phyloP scores from a whole-genome alignment of 1,140 invertebrate species.

The Steinernema feltiae region DNA sequence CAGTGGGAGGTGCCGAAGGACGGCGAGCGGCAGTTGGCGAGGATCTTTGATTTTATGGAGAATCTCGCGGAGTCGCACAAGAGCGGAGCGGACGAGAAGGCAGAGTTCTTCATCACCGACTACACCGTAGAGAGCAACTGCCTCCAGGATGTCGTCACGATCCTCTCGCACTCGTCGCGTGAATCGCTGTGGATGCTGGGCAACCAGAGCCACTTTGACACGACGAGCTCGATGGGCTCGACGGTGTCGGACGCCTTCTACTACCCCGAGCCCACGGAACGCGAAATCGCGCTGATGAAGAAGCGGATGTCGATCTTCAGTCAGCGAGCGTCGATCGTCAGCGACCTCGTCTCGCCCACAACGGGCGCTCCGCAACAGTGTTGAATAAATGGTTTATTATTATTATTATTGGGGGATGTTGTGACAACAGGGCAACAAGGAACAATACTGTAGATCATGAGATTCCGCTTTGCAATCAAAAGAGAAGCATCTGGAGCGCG shows the following conservation, averaged over 20 bases:
- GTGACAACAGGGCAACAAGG: background rate
- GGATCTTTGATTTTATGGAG: background rate
- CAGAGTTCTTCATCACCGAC: background rate
- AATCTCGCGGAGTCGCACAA: background rate
- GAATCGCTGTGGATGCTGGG: background rate
- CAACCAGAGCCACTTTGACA: background rate
- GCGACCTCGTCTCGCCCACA: no score
- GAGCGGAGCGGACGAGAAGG: background rate
- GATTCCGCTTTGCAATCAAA: background rate
- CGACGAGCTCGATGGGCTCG: background rate
- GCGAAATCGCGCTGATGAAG: background rate
- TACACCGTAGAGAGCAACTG: slow-evolving; percentile 2
- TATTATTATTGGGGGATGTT: background rate
- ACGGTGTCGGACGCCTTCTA: background rate
- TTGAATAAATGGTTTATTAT: no score
- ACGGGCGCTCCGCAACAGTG: no score
- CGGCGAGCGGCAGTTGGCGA: background rate
- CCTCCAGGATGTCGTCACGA: background rate
- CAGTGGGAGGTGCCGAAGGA: background rate
- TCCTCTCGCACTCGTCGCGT: background rate
- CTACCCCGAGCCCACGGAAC: background rate
- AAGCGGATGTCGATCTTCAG: background rate
- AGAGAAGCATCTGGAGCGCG: background rate
- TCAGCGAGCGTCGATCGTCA: background rate
- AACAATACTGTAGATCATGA: background rate